Evolutionary conservation across 1,140 invertebrate species (phyloP).

Genomic region (Dendrolimus kikuchii): DNA sequence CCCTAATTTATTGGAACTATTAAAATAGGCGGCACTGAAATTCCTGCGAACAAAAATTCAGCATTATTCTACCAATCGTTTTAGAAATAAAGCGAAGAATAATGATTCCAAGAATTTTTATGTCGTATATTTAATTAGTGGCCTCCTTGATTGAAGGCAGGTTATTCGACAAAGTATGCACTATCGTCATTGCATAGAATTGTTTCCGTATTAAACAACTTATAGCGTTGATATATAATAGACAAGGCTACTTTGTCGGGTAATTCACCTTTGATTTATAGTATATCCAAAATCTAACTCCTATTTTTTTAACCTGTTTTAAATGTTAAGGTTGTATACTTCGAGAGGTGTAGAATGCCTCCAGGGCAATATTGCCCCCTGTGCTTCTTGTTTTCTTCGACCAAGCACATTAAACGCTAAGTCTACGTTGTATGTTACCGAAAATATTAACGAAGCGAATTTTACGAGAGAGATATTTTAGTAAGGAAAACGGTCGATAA

Average conservation of each 20-base stretch:
- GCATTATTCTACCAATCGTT: not conserved
- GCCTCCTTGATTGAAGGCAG: conserved; percentile 28
- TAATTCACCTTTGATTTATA: conserved; percentile 31
- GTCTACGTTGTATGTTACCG: conserved; percentile 17
- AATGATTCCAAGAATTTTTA: conserved; percentile 7
- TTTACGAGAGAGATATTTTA: conserved; percentile 41
- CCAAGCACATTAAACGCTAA: conserved; percentile 24
- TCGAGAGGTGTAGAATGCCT: conserved; percentile 34
- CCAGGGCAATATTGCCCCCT: conserved; percentile 49
- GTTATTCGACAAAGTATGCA: conserved; percentile 18
- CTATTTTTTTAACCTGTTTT: conserved; percentile 71
- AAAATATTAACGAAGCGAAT: conserved; percentile 23
- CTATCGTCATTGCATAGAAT: not conserved
- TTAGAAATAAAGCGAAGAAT: too few relatives aligned
- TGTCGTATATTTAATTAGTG: conserved; percentile 36
- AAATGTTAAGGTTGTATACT: conserved; percentile 66
- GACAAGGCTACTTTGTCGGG: not conserved
- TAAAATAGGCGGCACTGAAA: conserved; percentile 32
- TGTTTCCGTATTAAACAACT: not conserved
- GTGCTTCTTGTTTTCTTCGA: conserved; percentile 68
- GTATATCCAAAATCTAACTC: conserved; percentile 69
- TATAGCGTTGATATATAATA: not conserved
- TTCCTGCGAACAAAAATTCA: conserved; percentile 3
- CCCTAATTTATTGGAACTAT: conserved; percentile 32
- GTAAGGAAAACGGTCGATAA: conserved; percentile 13